These are phyloP conservation scores for Premnoplex brunnescens DNA, from an alignment of 2,797 vertebrate genomes.

Conservation along the genomic window DNA sequence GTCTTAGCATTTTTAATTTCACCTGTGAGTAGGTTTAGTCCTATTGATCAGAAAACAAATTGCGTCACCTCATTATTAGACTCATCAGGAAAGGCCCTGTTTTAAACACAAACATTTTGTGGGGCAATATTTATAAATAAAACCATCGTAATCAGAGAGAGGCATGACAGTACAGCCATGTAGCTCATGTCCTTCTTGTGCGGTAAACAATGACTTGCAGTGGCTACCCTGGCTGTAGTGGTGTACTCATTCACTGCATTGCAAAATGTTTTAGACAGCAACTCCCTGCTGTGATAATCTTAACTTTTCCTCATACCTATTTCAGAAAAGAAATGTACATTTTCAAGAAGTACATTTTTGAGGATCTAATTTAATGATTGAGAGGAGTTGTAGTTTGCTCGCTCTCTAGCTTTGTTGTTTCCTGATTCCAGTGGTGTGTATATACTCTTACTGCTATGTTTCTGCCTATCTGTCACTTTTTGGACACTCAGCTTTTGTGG, in stretches of 20 bases:
- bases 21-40: neutral
- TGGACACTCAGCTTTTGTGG: slow-evolving; percentile 27
- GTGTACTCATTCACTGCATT: neutral
- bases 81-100: neutral
- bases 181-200: neutral
- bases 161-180: neutral
- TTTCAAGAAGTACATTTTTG: neutral
- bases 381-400: neutral
- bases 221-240: neutral
- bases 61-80: neutral
- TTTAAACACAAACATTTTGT: neutral
- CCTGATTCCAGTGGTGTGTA: neutral
- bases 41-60: neutral
- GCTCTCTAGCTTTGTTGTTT: neutral
- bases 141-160: neutral
- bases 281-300: neutral
- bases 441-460: neutral
- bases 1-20: neutral
- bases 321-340: neutral
- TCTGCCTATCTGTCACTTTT: slow-evolving; percentile 25
- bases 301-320: neutral
- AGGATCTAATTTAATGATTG: neutral
- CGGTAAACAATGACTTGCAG: slow-evolving; percentile 21
- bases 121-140: neutral
- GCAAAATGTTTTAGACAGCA: neutral